Base-by-base conservation (phyloP, 1,140 invertebrate species). In the Drosophila lowei region DNA sequence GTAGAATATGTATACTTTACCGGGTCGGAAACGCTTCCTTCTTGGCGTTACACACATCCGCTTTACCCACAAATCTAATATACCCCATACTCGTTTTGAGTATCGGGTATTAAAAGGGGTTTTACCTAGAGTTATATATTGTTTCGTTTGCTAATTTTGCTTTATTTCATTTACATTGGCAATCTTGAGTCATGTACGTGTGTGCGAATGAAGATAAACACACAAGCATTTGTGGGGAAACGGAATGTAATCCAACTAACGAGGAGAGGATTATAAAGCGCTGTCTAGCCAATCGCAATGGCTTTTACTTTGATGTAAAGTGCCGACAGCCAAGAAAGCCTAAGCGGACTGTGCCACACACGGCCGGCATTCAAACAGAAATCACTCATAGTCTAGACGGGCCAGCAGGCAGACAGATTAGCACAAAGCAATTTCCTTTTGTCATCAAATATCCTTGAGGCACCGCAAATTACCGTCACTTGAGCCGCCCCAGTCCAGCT, bases 231-330 rank as follows among this genome's bases (percentile, higher is more conserved):
- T 15, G 13, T 54, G 44, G 11, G 49, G 18, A 28, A 47, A 47
- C 72, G 44, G 75, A 70, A 61, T 75, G 66, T 56, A 77, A 76
- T 55, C 65, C 58, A 61, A 65, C 73, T 72, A 67, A 78, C 50
- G 58, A 71, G 74, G 78, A 86, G 66, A 75, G 80, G 83, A 86
- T 86, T 86, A 88, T 86, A 88, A 89, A 79, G 76, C 84, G 78
- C 79, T 86, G 83, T 86, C 83, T 86, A 89, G 83, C 83, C 84
- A 86, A 86, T 86, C 78, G 79, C 83, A 86, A 88, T 88, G 75
- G 78, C 78, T 86, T 76, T 86, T 72, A 68, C 83, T 86, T 86
- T 86, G 83, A 86, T 86, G 83, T 88, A 83, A 86, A 86, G 78
- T 77, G 77, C 83, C 81, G 83, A 88, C 81, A 86, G 81, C 84